These are phyloP conservation scores for Sardina pilchardus DNA, from an alignment of 2,113 vertebrate genomes.

Conservation along the genomic window DNA sequence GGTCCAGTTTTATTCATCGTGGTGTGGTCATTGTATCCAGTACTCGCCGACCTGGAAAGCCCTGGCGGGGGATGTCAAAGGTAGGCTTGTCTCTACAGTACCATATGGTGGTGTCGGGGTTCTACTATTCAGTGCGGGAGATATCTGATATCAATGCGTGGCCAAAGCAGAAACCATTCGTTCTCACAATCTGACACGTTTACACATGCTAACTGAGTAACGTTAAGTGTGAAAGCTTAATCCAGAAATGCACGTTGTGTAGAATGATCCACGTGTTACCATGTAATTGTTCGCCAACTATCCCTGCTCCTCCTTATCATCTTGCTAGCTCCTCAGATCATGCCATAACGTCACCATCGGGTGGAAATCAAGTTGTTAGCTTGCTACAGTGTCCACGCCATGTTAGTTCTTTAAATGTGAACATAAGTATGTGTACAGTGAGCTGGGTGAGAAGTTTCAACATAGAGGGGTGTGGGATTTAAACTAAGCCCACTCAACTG, in stretches of 20 bases:
- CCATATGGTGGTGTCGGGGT: background rate
- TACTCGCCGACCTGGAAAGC: slow-evolving; percentile 90
- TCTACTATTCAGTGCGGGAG: background rate
- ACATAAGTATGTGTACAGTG: background rate
- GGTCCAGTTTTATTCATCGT: slow-evolving; percentile 93
- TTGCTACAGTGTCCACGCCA: background rate
- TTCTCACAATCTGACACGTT: background rate
- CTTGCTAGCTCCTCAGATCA: background rate
- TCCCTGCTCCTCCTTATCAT: background rate
- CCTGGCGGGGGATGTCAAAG: slow-evolving; percentile 86
- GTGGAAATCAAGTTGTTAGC: background rate
- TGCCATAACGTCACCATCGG: background rate
- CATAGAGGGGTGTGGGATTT: background rate
- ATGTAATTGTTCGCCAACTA: background rate
- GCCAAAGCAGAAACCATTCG: background rate
- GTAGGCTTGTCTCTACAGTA: slow-evolving; percentile 59
- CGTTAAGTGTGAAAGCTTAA: background rate
- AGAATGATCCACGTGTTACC: background rate
- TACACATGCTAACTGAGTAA: background rate
- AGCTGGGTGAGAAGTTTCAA: background rate
- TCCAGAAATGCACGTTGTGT: background rate
- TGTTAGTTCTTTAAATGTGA: background rate
- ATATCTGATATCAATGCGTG: background rate
- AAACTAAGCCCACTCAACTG: background rate
- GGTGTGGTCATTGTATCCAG: slow-evolving; percentile 92